Base-by-base conservation (phyloP, 1,140 invertebrate genomes). In the Dreissena rostriformis region DNA sequence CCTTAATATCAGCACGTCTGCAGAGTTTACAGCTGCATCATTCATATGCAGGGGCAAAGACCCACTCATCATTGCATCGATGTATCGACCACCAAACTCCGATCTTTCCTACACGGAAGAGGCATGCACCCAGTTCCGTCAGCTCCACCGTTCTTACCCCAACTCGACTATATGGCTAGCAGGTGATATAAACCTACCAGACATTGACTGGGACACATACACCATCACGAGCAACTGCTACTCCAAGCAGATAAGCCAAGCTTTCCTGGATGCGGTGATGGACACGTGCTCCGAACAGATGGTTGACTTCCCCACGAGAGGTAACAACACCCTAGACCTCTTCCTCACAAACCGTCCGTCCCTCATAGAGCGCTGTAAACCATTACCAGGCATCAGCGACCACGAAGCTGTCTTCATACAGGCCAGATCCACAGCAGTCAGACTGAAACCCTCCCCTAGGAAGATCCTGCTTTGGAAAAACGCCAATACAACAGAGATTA, bases 151-250 rank as follows among this genome's bases (percentile, higher is more conserved):
- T 51, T 26, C 8, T 11, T 71, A 72, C 67, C 26, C 22, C 11
- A 22, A 26, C 15, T 51, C 80, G 0, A 82, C 71, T 12, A 51
- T 82, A 10, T 78, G 82, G 82, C 66, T 84, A 52, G 82, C 52
- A 19, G 82, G 68, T 14, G 82, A 84, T 74, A 66, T 28, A 15
- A 84, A 84, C 39, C 53, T 84, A 57, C 82, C n/a, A n/a, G n/a
- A n/a, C n/a, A n/a, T n/a, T n/a, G n/a, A n/a, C n/a, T n/a, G n/a
- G n/a, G n/a, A n/a, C n/a, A n/a, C n/a, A n/a, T n/a, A n/a, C n/a
- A n/a, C n/a, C n/a, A n/a, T n/a, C n/a, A n/a, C n/a, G n/a, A n/a
- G n/a, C n/a, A n/a, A n/a, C n/a, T n/a, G n/a, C n/a, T n/a, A n/a
- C n/a, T n/a, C n/a, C n/a, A n/a, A n/a, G n/a, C n/a, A n/a, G n/a